Conservation (phyloP, 2,888 invertebrate genomes). For the Nephrotoma appendiculata region DNA sequence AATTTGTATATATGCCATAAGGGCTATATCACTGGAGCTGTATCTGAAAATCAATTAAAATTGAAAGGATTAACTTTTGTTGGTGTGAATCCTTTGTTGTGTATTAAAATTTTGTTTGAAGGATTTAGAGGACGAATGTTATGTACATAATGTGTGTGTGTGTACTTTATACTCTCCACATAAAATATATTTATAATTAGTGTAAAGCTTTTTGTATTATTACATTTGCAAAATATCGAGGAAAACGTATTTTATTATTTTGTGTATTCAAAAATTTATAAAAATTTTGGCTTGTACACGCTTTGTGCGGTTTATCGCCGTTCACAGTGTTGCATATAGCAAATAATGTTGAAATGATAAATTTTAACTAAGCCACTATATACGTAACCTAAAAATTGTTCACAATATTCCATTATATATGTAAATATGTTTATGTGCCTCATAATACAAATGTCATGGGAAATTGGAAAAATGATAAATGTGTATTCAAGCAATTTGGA, state of each 20-base stretch:
- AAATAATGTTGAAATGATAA: neutral
- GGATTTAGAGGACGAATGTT: no score
- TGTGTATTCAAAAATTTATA: neutral
- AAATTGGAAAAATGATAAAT: neutral
- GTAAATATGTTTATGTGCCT: neutral
- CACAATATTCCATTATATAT: neutral
- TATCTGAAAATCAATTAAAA: neutral
- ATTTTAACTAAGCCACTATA: neutral
- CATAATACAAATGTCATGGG: neutral
- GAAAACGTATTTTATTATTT: neutral
- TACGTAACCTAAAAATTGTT: neutral
- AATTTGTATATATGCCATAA: neutral
- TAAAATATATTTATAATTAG: neutral
- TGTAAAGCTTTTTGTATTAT: neutral
- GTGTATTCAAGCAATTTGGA: neutral
- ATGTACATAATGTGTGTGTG: no score
- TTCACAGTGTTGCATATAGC: no score
- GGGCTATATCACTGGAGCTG: neutral
- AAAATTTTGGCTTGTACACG: no score
- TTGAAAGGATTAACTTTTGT: neutral
- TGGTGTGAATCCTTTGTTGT: neutral
- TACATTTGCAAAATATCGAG: neutral
- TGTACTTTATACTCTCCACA: neutral
- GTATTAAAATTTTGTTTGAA: neutral
- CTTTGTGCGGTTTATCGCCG: no score